These are phyloP conservation scores for Gavia stellata DNA, from an alignment of 2,113 vertebrate genomes.

Conservation along the genomic window DNA sequence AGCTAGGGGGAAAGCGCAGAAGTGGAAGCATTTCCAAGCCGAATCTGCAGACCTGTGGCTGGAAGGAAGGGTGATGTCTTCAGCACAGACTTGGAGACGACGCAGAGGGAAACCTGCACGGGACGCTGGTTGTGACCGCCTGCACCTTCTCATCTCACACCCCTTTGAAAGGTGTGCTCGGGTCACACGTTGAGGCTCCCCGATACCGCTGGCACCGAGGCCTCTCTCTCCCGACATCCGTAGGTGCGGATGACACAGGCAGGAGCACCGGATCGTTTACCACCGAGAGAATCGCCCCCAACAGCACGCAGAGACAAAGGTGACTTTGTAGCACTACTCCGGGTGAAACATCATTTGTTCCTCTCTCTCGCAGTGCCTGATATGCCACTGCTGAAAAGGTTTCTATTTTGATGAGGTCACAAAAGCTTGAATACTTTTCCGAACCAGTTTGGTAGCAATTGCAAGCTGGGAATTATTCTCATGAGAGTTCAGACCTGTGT, in stretches of 20 bases:
- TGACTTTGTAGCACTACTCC: not conserved
- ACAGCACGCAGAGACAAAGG: not conserved
- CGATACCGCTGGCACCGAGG: accelerated
- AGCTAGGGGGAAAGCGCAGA: not conserved
- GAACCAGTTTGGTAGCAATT: conserved; percentile 8
- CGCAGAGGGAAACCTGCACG: not conserved
- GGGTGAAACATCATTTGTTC: not conserved
- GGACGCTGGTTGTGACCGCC: not conserved
- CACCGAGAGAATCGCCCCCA: not conserved
- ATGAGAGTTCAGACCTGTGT: not conserved
- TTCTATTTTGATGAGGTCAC: conserved; percentile 13
- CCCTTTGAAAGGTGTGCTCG: not conserved
- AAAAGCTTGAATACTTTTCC: conserved; percentile 22
- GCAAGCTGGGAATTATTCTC: not conserved
- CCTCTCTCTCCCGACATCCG: not conserved
- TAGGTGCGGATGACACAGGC: accelerated
- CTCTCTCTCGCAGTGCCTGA: not conserved
- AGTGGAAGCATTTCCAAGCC: not conserved
- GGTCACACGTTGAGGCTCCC: not conserved
- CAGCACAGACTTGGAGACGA: accelerated
- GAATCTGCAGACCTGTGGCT: not conserved
- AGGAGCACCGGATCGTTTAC: not conserved
- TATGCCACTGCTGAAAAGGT: not conserved
- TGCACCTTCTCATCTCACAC: not conserved
- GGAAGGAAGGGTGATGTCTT: not conserved